Evolutionary conservation across 2,888 invertebrate species (phyloP).

Genomic region (Eupithecia pulchellata): DNA sequence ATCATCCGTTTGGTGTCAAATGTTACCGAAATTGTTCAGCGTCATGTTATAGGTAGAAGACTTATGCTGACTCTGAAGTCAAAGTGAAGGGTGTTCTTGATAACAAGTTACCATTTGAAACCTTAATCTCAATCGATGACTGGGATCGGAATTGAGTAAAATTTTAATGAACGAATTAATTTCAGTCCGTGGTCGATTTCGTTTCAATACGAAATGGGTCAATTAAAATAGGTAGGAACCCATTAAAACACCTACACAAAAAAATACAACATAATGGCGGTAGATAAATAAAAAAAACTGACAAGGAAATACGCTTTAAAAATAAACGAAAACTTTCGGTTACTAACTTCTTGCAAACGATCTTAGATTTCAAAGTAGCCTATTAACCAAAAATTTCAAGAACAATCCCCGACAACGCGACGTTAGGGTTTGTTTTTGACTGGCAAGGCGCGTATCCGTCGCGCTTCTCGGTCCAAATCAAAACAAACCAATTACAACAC

Average conservation of each 20-base stretch:
- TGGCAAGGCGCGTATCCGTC: too few species aligned
- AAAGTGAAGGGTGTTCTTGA: too few species aligned
- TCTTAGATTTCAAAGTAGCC: too few species aligned
- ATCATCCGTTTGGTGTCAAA: too few species aligned
- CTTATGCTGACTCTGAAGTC: too few species aligned
- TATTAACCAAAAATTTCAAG: neutral
- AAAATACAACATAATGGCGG: too few species aligned
- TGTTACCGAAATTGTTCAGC: neutral
- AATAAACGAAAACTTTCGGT: neutral
- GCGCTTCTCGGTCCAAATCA: conserved; percentile 32
- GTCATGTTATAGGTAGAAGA: neutral
- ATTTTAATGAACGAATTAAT: neutral
- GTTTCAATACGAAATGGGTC: neutral
- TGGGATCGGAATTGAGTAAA: neutral
- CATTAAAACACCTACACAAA: neutral
- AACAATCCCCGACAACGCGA: neutral
- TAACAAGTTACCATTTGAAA: too few species aligned
- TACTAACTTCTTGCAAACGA: too few species aligned
- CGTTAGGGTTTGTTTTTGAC: too few species aligned
- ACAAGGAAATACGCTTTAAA: neutral
- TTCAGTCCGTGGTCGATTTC: neutral
- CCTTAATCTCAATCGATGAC: neutral
- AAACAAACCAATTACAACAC: conserved; percentile 33
- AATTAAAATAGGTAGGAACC: neutral
- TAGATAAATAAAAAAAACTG: neutral